Evolutionary conservation across 2,113 vertebrate species (phyloP).

Genomic region (Polyodon spathula): DNA sequence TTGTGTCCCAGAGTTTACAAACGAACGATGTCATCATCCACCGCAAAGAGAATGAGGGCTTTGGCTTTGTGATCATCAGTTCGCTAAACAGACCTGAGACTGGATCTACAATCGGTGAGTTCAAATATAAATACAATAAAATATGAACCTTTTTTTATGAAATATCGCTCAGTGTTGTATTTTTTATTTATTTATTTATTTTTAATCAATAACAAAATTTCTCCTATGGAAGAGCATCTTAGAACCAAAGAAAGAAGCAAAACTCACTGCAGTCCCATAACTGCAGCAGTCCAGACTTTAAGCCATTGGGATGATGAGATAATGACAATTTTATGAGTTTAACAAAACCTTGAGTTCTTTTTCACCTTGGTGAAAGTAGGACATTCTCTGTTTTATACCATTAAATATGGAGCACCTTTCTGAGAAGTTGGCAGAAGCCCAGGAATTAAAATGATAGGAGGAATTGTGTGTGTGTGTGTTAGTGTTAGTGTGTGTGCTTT

Average conservation of each 20-base stretch:
- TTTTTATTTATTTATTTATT: no score
- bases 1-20: constrained; percentile 59
- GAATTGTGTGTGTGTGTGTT: no score
- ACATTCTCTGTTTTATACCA: neutral
- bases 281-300: no score
- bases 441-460: neutral
- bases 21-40: constrained; percentile 84
- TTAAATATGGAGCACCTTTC: neutral
- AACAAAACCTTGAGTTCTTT: neutral
- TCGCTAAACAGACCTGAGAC: constrained; percentile 88
- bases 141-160: no score
- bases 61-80: constrained; percentile 97
- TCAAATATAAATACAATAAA: no score
- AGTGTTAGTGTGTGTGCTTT: no score
- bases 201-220: no score
- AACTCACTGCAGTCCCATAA: no score
- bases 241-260: no score
- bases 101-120: constrained; percentile 74
- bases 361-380: neutral
- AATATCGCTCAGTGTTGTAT: no score
- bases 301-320: no score
- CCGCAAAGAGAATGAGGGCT: constrained; percentile 93
- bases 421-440: neutral
- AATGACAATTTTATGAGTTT: neutral
- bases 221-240: no score